Base-by-base conservation (phyloP, 2,888 invertebrate genomes). In the Dexiosoma caninum region DNA sequence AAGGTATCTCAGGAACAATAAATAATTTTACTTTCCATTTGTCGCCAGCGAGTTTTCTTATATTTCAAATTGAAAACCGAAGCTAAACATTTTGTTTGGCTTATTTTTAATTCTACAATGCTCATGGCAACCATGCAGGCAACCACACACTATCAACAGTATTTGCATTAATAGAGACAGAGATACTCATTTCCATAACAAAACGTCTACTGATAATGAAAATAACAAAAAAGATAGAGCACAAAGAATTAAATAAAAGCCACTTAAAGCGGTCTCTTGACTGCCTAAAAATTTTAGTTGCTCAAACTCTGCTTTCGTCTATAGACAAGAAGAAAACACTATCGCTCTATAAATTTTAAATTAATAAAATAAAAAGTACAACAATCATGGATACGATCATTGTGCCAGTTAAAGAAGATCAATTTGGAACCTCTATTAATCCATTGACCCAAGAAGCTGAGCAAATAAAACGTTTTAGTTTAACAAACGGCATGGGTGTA, bases 361-460 rank as follows among this genome's bases (percentile, higher is more conserved):
- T 49, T 46, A 42, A 53, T 21, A 51, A 53, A 51, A n/a, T n/a
- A n/a, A n/a, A n/a, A n/a, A n/a, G n/a, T n/a, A n/a, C n/a, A n/a
- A n/a, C n/a, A n/a, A n/a, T n/a, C n/a, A n/a, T n/a, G n/a, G n/a
- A n/a, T n/a, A n/a, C n/a, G n/a, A n/a, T 59, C 16, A 88, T 89
- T 86, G 86, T 89, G 35, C 82, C 84, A 72, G 85, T 90, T 6
- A 85, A 78, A 4, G 87, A 90, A 83, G 90, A 90, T 81, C 69
- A 82, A 10, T 89, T 90, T 67, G 89, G 90, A 27, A 79, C 35
- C 2, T 85, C 86, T 8, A 78, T 85, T 4, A 85, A 90, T 85
- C 89, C 89, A 0, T 81, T 89, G 10, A 87, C 85, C 2, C 84
- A 85, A 23, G 60, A 85, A 14, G 59, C 69, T 32, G 87, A 85